These are phyloP conservation scores for Indri indri DNA, from an alignment of 2,113 vertebrate species.

Conservation along the genomic window DNA sequence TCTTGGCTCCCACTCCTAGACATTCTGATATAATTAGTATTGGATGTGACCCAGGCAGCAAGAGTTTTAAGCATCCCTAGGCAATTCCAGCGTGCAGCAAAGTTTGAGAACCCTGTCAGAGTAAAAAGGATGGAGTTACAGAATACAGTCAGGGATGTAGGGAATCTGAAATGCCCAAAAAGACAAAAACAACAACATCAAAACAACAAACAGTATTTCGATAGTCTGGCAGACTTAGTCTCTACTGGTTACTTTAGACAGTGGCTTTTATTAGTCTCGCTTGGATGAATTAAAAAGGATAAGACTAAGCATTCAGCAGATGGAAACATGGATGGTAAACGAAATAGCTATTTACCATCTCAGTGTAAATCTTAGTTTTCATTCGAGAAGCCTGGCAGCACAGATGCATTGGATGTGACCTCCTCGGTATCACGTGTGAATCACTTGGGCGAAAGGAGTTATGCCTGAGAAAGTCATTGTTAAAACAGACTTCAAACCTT, in stretches of 20 bases:
- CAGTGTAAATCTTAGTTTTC: not conserved
- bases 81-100: not conserved
- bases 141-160: not conserved
- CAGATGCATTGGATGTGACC: not conserved
- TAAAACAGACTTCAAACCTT: not conserved
- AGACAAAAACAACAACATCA: not conserved
- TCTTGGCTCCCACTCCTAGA: not conserved
- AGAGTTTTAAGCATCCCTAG: not conserved
- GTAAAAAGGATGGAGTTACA: not conserved
- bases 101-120: not conserved
- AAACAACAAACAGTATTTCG: not conserved
- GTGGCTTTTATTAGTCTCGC: not conserved
- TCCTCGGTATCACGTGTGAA: not conserved
- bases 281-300: not conserved
- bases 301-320: not conserved
- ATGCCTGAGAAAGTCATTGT: not conserved
- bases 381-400: not conserved
- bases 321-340: not conserved
- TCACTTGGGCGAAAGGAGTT: not conserved
- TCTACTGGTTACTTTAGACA: not conserved
- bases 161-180: not conserved
- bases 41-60: not conserved
- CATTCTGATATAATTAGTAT: not conserved
- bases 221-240: not conserved
- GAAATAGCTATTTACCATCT: not conserved